Base-by-base conservation (phyloP, 92 coral and sea anemone genomes). In the Epizoanthus rinbou region DNA sequence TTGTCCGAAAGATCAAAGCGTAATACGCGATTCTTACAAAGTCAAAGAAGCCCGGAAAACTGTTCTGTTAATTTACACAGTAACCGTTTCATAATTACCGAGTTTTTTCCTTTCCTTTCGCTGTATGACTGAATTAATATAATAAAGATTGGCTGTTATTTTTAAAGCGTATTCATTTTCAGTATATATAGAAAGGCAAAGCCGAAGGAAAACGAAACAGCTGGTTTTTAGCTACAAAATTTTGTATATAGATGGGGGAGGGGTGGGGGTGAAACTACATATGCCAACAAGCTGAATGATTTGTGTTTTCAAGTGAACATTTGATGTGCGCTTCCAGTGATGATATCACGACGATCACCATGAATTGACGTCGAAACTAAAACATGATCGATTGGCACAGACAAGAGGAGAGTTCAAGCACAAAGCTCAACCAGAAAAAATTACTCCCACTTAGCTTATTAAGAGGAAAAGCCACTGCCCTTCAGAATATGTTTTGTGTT, bases 141-240 rank as follows among this genome's bases (percentile, higher is more conserved):
- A 37, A 37, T 37, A 37, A 37, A 37, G 5, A 37, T 37, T 37
- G 43, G 43, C 2, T 37, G 43, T 37, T 37, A 3, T 37, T 37
- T 37, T 37, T 37, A 37, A 37, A 37, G 43, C 43, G 43, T 37
- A 37, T 37, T 37, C 31, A 28, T 37, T 1, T 37, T 37, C 31
- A 28, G 31, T 28, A 28, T 0, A 28, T 28, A 28, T 28, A 28
- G 31, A 37, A 37, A 37, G 43, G 5, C 3, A 37, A 76, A 76
- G n/a, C 25, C 70, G 62, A 76, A 19, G n/a, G 52, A 60, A 35
- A 64, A 5, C 56, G 43, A 17, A 69, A 60, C 82, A 76, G 82
- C 64, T 76, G 82, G 54, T 59, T 76, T 76, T n/a, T 37, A 33
- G 59, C 37, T 18, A 69, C 37, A 58, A 59, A 33, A 19, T 14